phyloP scores from a whole-genome alignment of 2,888 invertebrate species.

The Dasypogon diadema region DNA sequence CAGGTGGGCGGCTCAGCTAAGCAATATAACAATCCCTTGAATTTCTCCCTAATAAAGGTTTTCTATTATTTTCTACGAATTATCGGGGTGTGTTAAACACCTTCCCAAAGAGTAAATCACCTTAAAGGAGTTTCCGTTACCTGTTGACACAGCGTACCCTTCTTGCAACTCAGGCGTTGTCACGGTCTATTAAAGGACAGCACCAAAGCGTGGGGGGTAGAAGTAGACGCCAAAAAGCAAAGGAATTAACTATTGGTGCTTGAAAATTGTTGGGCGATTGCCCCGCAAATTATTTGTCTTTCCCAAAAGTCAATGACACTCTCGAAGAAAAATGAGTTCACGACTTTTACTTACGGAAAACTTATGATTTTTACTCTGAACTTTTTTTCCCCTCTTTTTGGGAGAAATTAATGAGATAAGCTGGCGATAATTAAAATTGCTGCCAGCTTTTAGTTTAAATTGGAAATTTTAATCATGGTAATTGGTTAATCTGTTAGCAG shows the following conservation, averaged over 20 bases:
- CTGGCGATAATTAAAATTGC: too few relatives aligned
- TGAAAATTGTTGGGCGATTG: background rate
- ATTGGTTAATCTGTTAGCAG: too few relatives aligned
- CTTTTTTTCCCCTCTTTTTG: too few relatives aligned
- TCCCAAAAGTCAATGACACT: slow-evolving; percentile 6
- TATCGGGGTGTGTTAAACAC: background rate
- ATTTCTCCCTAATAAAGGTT: background rate
- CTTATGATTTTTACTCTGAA: too few relatives aligned
- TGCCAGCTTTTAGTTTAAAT: too few relatives aligned
- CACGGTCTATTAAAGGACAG: slow-evolving; percentile 1
- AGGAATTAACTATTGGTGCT: background rate
- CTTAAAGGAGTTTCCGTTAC: slow-evolving; percentile 25
- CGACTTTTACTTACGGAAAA: too few relatives aligned
- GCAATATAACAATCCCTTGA: too few relatives aligned
- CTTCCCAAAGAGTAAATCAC: background rate
- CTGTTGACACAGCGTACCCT: slow-evolving; percentile 1
- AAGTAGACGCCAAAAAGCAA: background rate
- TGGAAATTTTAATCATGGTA: too few relatives aligned
- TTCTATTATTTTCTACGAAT: slow-evolving; percentile 11
- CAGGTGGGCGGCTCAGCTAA: too few relatives aligned
- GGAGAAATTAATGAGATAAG: too few relatives aligned
- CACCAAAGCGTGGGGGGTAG: background rate
- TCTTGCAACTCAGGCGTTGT: background rate
- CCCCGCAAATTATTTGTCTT: background rate
- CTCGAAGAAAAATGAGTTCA: background rate